Evolutionary conservation across 1,140 invertebrate genomes (phyloP).

Genomic region (Drosophila melanica): DNA sequence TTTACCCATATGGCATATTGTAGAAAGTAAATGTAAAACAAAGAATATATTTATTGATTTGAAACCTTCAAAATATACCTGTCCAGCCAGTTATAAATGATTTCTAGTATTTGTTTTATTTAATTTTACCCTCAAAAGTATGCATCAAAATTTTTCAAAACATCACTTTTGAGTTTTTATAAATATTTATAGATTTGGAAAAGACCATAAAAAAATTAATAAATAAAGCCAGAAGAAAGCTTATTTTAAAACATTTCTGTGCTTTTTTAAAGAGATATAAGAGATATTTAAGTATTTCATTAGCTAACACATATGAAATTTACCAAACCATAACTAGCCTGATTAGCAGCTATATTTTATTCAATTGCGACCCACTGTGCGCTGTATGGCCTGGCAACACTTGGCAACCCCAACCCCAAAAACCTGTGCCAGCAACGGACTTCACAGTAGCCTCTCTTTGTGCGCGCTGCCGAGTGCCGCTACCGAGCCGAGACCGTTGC

Average conservation of each 20-base stretch:
- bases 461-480: constrained; percentile 64
- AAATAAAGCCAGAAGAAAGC: not conserved
- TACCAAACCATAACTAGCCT: not conserved
- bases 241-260: not conserved
- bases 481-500: constrained; percentile 68
- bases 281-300: constrained; percentile 17
- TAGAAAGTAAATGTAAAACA: not conserved
- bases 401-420: constrained; percentile 46
- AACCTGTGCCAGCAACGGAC: constrained; percentile 51
- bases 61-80: not conserved
- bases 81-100: not conserved
- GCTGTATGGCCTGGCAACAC: constrained; percentile 13
- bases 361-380: constrained; percentile 42
- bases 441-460: constrained; percentile 80
- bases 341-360: not conserved
- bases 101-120: not conserved
- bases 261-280: constrained; percentile 1
- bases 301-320: constrained; percentile 3
- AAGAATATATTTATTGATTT: not conserved
- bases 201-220: not conserved
- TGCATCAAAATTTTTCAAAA: not conserved
- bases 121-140: not conserved
- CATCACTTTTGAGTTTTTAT: not conserved
- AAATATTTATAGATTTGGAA: too few relatives aligned
- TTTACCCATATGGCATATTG: too few relatives aligned